Evolutionary conservation across 2,113 vertebrate genomes (phyloP), one percentile per base, ranked within the genome.

Genomic region (Scortum barcoo): DNA sequence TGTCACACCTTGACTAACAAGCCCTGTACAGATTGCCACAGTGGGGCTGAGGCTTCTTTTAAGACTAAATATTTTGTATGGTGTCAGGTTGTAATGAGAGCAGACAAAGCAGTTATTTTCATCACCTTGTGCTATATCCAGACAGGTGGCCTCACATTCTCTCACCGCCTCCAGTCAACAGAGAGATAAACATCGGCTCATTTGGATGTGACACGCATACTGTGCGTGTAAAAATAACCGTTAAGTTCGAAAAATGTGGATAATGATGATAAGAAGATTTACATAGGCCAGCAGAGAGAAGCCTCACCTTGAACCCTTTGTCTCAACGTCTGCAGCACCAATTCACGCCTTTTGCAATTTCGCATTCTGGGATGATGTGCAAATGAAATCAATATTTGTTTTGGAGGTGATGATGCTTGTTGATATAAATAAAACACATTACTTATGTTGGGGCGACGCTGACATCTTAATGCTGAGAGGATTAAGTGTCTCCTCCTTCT

Each of bases 51-150:
- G 30, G 33, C 22, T 22, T 4, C 3, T 3, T 60, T 36, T 40
- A 2, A 72, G 40, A 44, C 26, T 30, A 57, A 75, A 75, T 78
- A 26, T 79, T 76, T 81, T 46, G 44, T 62, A 28, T 33, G 44
- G 81, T 90, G 79, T 79, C 77, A 36, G 19, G 56, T 85, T 78
- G 81, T 85, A 84, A 82, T 85, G 71, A 84, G 78, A 57, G 17
- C 51, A 57, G 61, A 74, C 70, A 86, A 88, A 80, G 58, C 46
- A n/a, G 61, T 65, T 85, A 33, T 84, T 88, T 84, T 76, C 75
- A 87, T 76, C 81, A 57, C 58, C 66, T 73, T 54, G 28, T 76
- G 68, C 77, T 81, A 83, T 36, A 83, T 78, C 56, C 62, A 83
- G 71, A 83, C 84, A 81, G 62, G 67, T 85, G 79, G 68, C 40